phyloP scores from a whole-genome alignment of 2,113 vertebrate species.

The Callocephalon fimbriatum region DNA sequence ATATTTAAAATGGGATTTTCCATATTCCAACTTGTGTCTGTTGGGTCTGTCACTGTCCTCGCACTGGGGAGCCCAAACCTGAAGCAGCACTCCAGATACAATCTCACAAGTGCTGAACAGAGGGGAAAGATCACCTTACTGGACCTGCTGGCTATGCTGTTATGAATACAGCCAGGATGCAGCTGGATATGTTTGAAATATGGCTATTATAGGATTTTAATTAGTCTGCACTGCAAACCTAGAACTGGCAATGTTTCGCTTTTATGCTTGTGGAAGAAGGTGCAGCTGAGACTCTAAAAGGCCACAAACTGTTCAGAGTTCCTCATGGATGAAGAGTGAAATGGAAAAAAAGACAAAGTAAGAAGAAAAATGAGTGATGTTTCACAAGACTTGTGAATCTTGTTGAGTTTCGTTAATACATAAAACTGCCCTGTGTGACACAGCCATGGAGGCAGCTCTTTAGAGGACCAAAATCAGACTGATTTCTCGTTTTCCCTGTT shows the following conservation, averaged over 20 bases:
- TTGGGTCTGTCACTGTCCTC: background rate
- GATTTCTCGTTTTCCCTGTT: background rate
- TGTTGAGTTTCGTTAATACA: background rate
- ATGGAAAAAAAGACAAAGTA: background rate
- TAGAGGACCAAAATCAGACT: background rate
- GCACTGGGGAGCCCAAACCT: background rate
- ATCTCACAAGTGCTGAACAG: background rate
- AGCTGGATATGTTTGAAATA: background rate
- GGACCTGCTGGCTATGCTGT: background rate
- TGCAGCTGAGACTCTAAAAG: background rate
- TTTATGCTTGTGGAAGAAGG: background rate
- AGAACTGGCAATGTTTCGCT: background rate
- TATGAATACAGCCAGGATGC: background rate
- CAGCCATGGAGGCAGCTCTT: background rate
- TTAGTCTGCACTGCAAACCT: background rate
- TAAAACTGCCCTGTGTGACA: background rate
- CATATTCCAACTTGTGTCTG: background rate
- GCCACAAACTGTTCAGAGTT: background rate
- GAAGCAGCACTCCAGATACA: background rate
- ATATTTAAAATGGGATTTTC: background rate
- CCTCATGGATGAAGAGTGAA: background rate
- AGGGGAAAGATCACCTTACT: background rate
- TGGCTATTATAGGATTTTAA: background rate
- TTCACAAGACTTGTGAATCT: background rate
- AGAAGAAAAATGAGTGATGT: background rate